Evolutionary conservation across 2,888 invertebrate genomes (phyloP).

Genomic region (Calameuta filiformis): DNA sequence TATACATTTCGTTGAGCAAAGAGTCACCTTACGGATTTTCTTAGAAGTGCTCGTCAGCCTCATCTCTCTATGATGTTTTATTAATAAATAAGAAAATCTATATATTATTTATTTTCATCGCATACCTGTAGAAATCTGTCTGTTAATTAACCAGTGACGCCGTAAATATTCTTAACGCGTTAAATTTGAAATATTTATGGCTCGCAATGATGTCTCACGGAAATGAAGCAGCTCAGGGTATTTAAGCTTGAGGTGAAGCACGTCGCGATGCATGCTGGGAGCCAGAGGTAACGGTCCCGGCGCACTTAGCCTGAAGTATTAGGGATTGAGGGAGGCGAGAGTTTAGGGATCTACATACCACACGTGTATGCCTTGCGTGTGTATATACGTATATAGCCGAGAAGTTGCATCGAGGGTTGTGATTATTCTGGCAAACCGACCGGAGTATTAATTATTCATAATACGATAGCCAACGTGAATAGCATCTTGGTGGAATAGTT

Average conservation of each 20-base stretch:
- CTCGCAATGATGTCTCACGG: not conserved
- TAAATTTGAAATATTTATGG: not conserved
- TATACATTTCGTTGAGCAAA: not conserved
- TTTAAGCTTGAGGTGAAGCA: not conserved
- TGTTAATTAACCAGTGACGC: too few relatives aligned
- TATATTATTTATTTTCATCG: not conserved
- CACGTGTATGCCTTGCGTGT: too few relatives aligned
- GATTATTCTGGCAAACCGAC: constrained; percentile 44
- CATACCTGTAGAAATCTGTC: too few relatives aligned
- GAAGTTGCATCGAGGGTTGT: not conserved
- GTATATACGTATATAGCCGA: not conserved
- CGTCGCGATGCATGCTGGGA: not conserved
- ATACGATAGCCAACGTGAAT: constrained; percentile 26
- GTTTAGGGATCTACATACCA: not conserved
- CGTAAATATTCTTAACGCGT: not conserved
- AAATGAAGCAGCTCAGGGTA: not conserved
- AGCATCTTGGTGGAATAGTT: not conserved
- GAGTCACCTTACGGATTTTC: not conserved
- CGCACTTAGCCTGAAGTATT: not conserved
- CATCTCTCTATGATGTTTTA: not conserved
- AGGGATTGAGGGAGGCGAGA: not conserved
- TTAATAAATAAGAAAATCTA: not conserved
- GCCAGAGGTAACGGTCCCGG: not conserved
- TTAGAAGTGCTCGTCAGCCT: not conserved
- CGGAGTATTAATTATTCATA: constrained; percentile 56